Evolutionary conservation across 2,888 invertebrate species (phyloP), one percentile per base, ranked within the genome.

Genomic region (Ophioninae sp.): DNA sequence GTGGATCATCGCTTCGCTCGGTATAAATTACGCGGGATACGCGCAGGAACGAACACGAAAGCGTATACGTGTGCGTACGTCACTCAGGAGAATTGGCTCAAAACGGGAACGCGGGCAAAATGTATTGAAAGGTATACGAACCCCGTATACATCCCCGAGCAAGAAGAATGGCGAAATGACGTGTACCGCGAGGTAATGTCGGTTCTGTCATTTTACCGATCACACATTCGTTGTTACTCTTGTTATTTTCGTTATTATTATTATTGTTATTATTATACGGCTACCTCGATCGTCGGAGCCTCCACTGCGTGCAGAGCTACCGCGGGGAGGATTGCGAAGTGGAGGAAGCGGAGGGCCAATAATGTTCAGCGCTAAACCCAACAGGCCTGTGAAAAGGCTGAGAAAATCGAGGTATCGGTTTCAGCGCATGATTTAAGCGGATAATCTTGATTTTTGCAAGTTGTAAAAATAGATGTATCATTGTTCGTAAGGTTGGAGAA

Each of bases 11-110:
- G 62, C 56, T 74, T 57, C 37, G 30, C 30, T 44, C 30, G 61
- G 44, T 62, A 69, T 68, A 69, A 77, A 69, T 59, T 61, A 23
- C 41, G 69, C 30, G 68, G 50, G 64, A 74, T 30, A 30, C 30
- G 62, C 56, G 20, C 30, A 64, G 65, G 39, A 67, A 39, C 56
- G 6, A 37, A 56, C 56, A 56, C 6, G 13, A 65, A 20, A 21
- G 44, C 13, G 6, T 23, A n/a, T 56, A 30, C 21, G 30, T 37
- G 13, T 70, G 37, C 21, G 6, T 44, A 64, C 20, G 21, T 50
- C 37, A 67, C 39, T 44, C 21, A n/a, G 30, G 44, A 61, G 59
- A 20, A 77, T 61, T 77, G 23, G 56, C 68, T 59, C 30, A 44
- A 37, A 23, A 10, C 39, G 77, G 13, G 21, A 61, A 44, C 62